These are phyloP conservation scores for Macaria notata DNA, from an alignment of 2,888 invertebrate species.

Conservation along the genomic window DNA sequence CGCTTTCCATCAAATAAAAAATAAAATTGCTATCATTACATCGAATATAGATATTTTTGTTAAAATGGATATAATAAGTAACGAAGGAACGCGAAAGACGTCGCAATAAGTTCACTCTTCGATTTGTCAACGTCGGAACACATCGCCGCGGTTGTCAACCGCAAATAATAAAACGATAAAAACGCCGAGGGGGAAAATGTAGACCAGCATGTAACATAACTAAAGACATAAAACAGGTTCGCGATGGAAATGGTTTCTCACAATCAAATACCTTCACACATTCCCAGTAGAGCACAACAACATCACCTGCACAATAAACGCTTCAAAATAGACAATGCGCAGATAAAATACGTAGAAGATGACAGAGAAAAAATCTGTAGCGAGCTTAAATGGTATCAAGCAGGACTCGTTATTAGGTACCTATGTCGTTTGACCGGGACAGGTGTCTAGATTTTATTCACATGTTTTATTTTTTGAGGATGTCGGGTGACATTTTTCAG, in stretches of 20 bases:
- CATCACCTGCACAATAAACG: constrained; percentile 26
- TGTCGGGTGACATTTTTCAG: constrained; percentile 72
- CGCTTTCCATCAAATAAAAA: too few relatives aligned
- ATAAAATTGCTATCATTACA: too few relatives aligned
- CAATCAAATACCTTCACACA: constrained; percentile 19
- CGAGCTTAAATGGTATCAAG: constrained; percentile 38
- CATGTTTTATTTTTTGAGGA: constrained; percentile 61
- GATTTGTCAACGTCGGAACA: constrained; percentile 72
- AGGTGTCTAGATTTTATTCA: constrained; percentile 53
- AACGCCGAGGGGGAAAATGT: constrained; percentile 30
- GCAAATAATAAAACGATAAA: constrained; percentile 43
- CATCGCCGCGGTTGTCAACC: constrained; percentile 60
- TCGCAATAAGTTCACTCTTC: constrained; percentile 57
- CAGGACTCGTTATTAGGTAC: constrained; percentile 43
- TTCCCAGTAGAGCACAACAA: constrained; percentile 24
- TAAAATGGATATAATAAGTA: constrained; percentile 17
- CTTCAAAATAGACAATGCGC: constrained; percentile 20
- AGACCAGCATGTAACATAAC: constrained; percentile 31
- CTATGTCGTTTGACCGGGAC: constrained; percentile 46
- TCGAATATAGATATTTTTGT: too few relatives aligned
- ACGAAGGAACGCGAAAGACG: constrained; percentile 46
- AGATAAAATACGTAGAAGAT: constrained; percentile 33
- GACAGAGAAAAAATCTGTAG: constrained; percentile 37
- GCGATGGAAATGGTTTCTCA: constrained; percentile 24
- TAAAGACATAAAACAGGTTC: constrained; percentile 22